Conservation (phyloP, 2,113 vertebrate genomes). For the Coptodon rendalli region DNA sequence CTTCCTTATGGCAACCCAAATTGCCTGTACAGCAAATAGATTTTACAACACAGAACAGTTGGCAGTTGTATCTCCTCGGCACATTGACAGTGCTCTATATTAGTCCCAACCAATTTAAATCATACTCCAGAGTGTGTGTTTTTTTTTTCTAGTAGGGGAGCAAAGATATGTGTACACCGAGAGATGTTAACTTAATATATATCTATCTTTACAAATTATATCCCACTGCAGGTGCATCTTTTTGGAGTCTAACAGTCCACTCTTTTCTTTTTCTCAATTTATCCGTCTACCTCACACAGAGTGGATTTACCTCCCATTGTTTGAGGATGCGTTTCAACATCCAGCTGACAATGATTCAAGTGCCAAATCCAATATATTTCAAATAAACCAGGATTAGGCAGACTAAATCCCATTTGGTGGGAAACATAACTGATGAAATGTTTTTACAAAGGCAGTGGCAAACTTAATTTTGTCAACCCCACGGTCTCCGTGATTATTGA, state of each 20-base stretch:
- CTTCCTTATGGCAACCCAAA: conserved; percentile 50
- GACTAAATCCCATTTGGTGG: conserved; percentile 40
- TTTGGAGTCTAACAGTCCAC: conserved; percentile 6
- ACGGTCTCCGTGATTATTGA: conserved; percentile 16
- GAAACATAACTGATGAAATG: conserved; percentile 18
- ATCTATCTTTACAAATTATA: conserved; percentile 3
- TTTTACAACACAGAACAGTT: conserved; percentile 8
- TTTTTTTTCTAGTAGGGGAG: conserved; percentile 8
- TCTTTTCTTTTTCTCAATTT: background rate
- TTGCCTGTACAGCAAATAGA: conserved; percentile 41
- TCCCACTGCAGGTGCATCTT: background rate
- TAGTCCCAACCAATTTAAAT: conserved; percentile 29
- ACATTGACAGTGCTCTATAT: conserved; percentile 32
- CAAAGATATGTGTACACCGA: background rate
- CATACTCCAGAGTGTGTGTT: background rate
- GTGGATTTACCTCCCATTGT: conserved; percentile 44
- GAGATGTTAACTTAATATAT: background rate
- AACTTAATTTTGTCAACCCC: conserved; percentile 36
- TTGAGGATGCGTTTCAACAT: conserved; percentile 42
- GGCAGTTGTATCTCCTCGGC: conserved; percentile 4
- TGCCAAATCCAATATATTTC: conserved; percentile 55
- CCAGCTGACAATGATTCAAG: conserved; percentile 47
- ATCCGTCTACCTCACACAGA: background rate
- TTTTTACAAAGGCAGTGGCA: background rate
- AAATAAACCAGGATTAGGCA: conserved; percentile 56